Percentiles rank a stretch among this genome's conserved stretches.
Evolutionary conservation across 2,888 invertebrate species (phyloP).

Genomic region (Heliconius aoede): DNA sequence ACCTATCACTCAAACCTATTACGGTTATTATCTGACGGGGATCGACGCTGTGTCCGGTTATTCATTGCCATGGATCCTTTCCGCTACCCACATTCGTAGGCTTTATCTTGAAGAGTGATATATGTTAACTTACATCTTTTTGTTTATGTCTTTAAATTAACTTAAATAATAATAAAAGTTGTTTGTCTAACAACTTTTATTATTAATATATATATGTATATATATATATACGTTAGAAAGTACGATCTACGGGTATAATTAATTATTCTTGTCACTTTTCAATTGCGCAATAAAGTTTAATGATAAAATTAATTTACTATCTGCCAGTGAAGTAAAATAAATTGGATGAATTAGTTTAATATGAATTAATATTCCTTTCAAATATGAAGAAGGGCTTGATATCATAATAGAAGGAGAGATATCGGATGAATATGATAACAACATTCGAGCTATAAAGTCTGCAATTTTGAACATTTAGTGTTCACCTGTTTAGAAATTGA

Average conservation of each 20-base stretch:
- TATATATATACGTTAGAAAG: too few species aligned
- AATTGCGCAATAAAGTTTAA: too few species aligned
- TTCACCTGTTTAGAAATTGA: neutral
- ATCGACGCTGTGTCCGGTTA: slow-evolving; percentile 21
- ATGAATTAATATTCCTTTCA: neutral
- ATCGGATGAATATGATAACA: neutral
- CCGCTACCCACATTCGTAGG: slow-evolving; percentile 18
- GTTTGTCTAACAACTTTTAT: too few species aligned
- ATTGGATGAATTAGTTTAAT: neutral
- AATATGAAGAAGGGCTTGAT: neutral
- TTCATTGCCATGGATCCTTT: slow-evolving; percentile 19
- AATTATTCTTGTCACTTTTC: too few species aligned
- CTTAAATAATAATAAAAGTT: too few species aligned
- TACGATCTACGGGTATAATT: too few species aligned
- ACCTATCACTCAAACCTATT: slow-evolving; percentile 32
- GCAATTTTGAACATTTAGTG: neutral
- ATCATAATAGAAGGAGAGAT: neutral
- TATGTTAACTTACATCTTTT: slow-evolving; percentile 28
- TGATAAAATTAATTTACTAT: neutral
- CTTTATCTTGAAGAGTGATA: slow-evolving; percentile 28
- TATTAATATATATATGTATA: too few species aligned
- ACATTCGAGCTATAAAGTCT: neutral
- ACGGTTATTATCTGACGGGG: slow-evolving; percentile 31
- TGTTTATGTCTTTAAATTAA: neutral
- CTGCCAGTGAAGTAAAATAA: neutral